Percentiles rank a stretch among this genome's conserved stretches.
phyloP scores from a whole-genome alignment of 2,888 invertebrate genomes.

The Quadroppia sp. region DNA sequence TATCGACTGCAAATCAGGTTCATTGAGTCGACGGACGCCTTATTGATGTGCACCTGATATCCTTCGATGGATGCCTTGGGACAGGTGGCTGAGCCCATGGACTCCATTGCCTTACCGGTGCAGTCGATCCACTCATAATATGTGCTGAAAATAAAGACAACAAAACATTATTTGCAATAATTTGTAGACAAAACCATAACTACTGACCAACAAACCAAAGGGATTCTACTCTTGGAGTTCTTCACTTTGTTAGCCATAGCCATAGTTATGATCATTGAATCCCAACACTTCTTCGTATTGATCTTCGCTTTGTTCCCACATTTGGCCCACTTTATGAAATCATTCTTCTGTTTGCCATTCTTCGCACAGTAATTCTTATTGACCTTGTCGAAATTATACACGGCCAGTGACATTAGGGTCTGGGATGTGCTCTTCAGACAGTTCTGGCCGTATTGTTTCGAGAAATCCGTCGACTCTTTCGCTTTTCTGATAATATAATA shows the following conservation, averaged over 20 bases:
- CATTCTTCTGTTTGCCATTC: constrained; percentile 25
- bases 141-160: constrained; percentile 11
- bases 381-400: constrained; percentile 31
- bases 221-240: constrained; percentile 28
- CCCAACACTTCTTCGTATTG: constrained; percentile 34
- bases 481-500: constrained; percentile 18
- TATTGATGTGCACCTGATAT: constrained; percentile 24
- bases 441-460: constrained; percentile 35
- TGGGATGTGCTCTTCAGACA: constrained; percentile 40
- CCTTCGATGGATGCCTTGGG: constrained; percentile 3
- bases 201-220: constrained; percentile 39
- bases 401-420: constrained; percentile 26
- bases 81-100: background rate
- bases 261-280: constrained; percentile 15
- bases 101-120: constrained; percentile 9
- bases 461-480: background rate
- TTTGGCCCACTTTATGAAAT: constrained; percentile 28
- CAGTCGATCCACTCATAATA: constrained; percentile 40
- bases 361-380: constrained; percentile 40
- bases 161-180: background rate
- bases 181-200: background rate
- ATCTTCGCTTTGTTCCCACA: constrained; percentile 38
- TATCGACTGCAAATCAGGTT: constrained; percentile 39
- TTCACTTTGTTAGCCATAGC: constrained; percentile 21
- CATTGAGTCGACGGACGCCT: constrained; percentile 39